Evolutionary conservation across 2,113 vertebrate genomes (phyloP), one percentile per base, ranked within the genome.

Genomic region (Ursus arctos): DNA sequence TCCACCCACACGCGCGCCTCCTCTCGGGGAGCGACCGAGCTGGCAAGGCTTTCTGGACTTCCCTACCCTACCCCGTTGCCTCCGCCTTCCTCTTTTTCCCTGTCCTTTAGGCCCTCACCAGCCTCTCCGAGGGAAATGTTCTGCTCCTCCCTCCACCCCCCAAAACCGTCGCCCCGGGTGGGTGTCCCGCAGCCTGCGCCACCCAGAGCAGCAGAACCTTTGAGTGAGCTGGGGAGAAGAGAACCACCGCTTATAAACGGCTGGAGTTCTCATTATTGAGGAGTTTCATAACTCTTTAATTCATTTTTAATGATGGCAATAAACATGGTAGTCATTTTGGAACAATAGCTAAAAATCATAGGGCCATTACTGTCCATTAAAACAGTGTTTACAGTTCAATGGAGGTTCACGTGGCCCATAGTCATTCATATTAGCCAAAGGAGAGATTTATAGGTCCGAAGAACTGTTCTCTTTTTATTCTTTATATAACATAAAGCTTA

Each of bases 301-400:
- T 99, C 98, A 98, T 98, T 97, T 98, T 99, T 98, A 99, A 99
- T 98, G 98, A 98, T 55, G 97, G 98, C 97, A 98, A 99, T 99
- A 99, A 99, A 99, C 98, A 99, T 89, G 95, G 98, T 89, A 99
- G 98, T 99, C 98, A 98, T 98, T 98, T 99, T 99, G 98, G 97
- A 99, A 98, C 99, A 99, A 99, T 98, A 98, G 98, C 98, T 99
- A 98, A 99, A 99, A 99, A 99, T 98, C 99, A 99, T 96, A 98
- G 97, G 91, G 98, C 98, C 98, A 99, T 99, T 99, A 99, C 98
- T 99, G 99, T 98, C 98, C 98, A 99, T 99, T 99, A 99, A 98
- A 99, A 98, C 95, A 98, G 97, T 99, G 98, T 99, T 99, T 99
- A 99, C 99, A 99, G 98, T 99, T 99, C 98, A 99, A 51, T 98